Base-by-base conservation (phyloP, 2,113 vertebrate genomes). In the Rhipidura dahli region DNA sequence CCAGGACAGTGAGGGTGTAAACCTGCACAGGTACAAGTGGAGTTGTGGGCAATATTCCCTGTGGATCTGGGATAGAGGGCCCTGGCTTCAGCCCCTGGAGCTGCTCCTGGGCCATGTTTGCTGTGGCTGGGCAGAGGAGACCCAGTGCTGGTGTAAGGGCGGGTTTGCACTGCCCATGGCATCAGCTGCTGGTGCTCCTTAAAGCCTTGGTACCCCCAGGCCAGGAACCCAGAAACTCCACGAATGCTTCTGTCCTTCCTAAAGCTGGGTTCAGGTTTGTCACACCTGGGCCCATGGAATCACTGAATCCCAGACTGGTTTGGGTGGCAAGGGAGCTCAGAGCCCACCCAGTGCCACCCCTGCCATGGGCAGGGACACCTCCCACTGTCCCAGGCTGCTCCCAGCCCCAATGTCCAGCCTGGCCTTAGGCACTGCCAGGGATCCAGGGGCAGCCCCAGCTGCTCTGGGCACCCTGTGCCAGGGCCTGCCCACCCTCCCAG, bases 31-130 rank as follows among this genome's bases (percentile, higher is more conserved):
- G 5, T 6, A 0, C 9, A 20, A 0, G 13, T 0, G 15, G 24
- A 35, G 13, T 1, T 4, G 0, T 1, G 27, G 40, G 3, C 31
- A 8, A 1, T 9, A 4, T 12, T 44, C 19, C 9, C 35, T 42
- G 73, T 18, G 37, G 5, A 3, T 44, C 13, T 2, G 31, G 50
- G 30, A 7, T 1, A 3, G 24, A 42, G 7, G 66, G 44, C 47
- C 39, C 53, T 28, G n/a, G 3, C 5, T 37, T 7, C 3, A 16
- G 65, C 50, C 50, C 24, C 89, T 19, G 44, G 13, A 75, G 8
- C 33, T 57, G 54, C 31, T 59, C 63, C 18, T 40, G 47, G 22
- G 6, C 61, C 1, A 1, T 31, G 56, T 14, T 15, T 10, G 7
- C 24, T 3, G 6, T 15, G 45, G 37, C 16, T 3, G 9, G 50